Evolutionary conservation across 2,113 vertebrate species (phyloP).

Genomic region (Stigmatopora nigra): DNA sequence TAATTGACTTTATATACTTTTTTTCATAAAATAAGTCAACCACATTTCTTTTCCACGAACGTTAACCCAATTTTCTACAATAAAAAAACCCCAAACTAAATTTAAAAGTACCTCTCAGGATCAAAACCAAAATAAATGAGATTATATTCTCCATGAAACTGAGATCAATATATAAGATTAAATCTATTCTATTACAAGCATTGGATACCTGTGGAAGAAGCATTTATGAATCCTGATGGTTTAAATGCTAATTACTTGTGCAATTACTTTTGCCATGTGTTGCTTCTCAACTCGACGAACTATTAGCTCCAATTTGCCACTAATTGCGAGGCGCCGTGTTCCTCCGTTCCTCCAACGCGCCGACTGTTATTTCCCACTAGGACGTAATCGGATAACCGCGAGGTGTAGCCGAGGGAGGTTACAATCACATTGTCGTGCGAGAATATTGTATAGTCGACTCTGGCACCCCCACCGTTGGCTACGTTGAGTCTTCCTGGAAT

Average conservation of each 20-base stretch:
- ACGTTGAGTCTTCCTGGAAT: background rate
- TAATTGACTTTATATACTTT: background rate
- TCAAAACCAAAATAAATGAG: background rate
- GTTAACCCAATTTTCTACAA: background rate
- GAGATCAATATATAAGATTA: constrained; percentile 3
- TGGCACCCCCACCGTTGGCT: background rate
- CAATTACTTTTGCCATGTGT: constrained; percentile 57
- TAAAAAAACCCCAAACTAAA: background rate
- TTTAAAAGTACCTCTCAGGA: background rate
- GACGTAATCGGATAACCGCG: constrained; percentile 59
- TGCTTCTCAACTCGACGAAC: constrained; percentile 52
- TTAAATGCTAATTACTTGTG: constrained; percentile 46
- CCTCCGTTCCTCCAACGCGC: constrained; percentile 61
- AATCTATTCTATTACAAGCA: constrained; percentile 5
- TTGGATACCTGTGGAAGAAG: constrained; percentile 24
- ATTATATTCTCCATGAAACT: background rate
- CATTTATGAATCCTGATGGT: constrained; percentile 52
- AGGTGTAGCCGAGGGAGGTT: constrained; percentile 24
- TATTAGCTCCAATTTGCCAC: constrained; percentile 57
- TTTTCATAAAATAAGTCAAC: background rate
- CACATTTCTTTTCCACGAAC: background rate
- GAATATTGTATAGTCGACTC: background rate
- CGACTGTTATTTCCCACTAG: constrained; percentile 63
- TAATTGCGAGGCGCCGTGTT: constrained; percentile 64
- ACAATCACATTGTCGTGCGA: background rate